Conservation (phyloP, 2,113 vertebrate genomes). For the Uria aalge region DNA sequence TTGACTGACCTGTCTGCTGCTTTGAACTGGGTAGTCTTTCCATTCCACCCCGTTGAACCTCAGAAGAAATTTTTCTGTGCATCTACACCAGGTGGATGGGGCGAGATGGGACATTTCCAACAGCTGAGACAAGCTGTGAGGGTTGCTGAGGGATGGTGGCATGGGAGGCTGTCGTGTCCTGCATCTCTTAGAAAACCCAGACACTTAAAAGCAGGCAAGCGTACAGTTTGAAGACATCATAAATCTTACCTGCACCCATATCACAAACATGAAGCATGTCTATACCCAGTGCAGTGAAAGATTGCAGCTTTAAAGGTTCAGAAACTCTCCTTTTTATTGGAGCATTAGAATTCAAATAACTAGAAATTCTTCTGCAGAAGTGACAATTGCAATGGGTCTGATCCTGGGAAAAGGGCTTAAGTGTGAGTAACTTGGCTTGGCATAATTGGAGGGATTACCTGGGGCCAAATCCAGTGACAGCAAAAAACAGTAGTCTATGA, state of each 20-base stretch:
- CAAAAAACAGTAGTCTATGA: neutral
- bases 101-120: neutral
- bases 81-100: neutral
- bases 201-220: neutral
- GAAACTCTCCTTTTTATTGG: neutral
- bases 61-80: neutral
- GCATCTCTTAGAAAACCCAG: neutral
- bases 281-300: neutral
- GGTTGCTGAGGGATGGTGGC: neutral
- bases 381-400: neutral
- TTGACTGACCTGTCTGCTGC: neutral
- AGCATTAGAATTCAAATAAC: neutral
- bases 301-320: neutral
- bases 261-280: neutral
- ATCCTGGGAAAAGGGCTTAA: neutral
- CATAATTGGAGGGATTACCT: neutral
- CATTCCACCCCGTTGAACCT: neutral
- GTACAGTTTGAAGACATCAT: neutral
- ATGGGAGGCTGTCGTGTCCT: neutral
- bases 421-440: neutral
- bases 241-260: neutral
- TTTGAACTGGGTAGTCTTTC: neutral
- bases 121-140: neutral
- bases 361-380: neutral
- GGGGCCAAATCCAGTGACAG: neutral